Percentiles rank a stretch among this genome's conserved stretches.
phyloP scores from a whole-genome alignment of 2,888 invertebrate genomes.

The Cosmopolites sordidus region DNA sequence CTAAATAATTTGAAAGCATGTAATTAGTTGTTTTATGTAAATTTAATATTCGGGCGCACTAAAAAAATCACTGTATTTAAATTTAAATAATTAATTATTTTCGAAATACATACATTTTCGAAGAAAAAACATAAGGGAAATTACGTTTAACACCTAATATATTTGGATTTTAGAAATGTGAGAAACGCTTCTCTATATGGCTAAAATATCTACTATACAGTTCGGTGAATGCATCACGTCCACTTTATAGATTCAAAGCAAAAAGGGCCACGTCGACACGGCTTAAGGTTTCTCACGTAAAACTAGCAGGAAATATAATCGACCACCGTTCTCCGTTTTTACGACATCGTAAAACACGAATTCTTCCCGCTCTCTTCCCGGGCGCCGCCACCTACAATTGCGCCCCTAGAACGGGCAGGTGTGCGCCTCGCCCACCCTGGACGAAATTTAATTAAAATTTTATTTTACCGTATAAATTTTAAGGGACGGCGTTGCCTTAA shows the following conservation, averaged over 20 bases:
- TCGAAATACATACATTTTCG: too few relatives aligned
- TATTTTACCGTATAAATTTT: conserved; percentile 25
- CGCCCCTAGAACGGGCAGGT: not conserved
- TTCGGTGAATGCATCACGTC: not conserved
- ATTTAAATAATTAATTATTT: too few relatives aligned
- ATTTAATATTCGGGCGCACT: too few relatives aligned
- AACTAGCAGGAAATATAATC: conserved; percentile 16
- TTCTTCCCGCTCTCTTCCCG: not conserved
- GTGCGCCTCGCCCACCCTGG: not conserved
- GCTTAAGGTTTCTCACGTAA: conserved; percentile 14
- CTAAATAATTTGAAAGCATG: too few relatives aligned
- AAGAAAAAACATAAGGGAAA: too few relatives aligned
- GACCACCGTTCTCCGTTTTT: conserved; percentile 17
- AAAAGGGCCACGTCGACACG: not conserved
- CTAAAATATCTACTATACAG: not conserved
- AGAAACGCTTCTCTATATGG: too few relatives aligned
- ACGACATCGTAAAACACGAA: conserved; percentile 10
- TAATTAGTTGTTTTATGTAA: too few relatives aligned
- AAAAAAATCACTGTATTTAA: too few relatives aligned
- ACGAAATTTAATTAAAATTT: conserved; percentile 28
- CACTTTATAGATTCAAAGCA: not conserved
- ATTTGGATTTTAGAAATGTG: too few relatives aligned
- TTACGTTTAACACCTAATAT: too few relatives aligned
- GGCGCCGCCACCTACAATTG: not conserved
- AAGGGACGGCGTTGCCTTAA: conserved; percentile 26